Conservation (phyloP, 2,113 vertebrate genomes). For the Eurystomus gularis region DNA sequence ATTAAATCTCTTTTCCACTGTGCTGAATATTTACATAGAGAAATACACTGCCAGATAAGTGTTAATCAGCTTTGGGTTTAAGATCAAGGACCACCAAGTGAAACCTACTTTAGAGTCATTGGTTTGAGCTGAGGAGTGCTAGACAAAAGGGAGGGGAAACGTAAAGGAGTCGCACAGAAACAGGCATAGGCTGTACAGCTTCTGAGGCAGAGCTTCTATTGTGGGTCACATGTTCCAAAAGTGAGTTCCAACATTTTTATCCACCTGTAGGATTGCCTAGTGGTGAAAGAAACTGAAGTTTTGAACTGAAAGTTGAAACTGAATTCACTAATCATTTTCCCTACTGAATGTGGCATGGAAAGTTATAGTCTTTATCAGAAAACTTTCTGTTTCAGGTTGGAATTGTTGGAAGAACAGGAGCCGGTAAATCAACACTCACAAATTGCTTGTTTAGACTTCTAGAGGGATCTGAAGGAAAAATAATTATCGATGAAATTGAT, state of each 20-base stretch:
- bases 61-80: background rate
- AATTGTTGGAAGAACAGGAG: conserved; percentile 69
- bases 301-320: background rate
- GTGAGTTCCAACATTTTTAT: background rate
- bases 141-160: background rate
- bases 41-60: background rate
- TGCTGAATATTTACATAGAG: background rate
- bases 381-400: conserved; percentile 53
- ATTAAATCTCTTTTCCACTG: background rate
- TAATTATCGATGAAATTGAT: conserved; percentile 72
- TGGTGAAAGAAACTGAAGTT: background rate
- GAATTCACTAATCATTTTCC: background rate
- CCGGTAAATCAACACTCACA: conserved; percentile 67
- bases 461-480: conserved; percentile 64
- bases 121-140: background rate
- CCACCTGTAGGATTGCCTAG: background rate
- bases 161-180: background rate
- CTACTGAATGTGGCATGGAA: background rate
- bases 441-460: conserved; percentile 70
- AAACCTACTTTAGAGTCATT: background rate
- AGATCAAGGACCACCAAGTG: background rate
- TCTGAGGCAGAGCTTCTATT: background rate
- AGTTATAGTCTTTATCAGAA: background rate
- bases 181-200: background rate
- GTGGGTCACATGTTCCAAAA: background rate